Evolutionary conservation across 2,888 invertebrate genomes (phyloP), one percentile per base, ranked within the genome.

Genomic region (Agrochola circellaris): DNA sequence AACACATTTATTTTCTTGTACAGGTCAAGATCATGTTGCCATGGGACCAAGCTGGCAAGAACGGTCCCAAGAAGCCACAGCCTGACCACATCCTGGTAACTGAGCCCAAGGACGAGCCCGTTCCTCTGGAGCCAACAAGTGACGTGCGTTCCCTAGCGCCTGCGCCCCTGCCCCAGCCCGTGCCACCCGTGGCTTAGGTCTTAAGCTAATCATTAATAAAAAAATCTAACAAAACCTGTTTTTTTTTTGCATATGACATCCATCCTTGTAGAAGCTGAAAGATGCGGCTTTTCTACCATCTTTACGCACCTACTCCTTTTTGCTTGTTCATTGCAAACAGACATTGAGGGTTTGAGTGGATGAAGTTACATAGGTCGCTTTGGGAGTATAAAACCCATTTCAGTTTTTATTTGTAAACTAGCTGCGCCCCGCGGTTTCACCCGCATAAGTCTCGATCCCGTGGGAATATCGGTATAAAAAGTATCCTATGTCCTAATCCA

Each of bases 11-110:
- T n/a, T 68, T 42, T 76, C 54, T 26, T 73, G 97, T 97, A 87
- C 98, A 98, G 97, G 98, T 99, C 1, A 99, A 99, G 97, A 99
- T 99, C 96, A 99, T 99, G 99, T 98, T 99, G 96, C 99, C 99
- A 62, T 99, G 99, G 98, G 99, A 99, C 97, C 98, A 99, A 82
- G 98, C 98, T 94, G 99, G 99, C 95, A 99, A 99, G 97, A 99
- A 98, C 91, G 99, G 99, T 73, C 99, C 99, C 87, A 99, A 99
- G 97, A 98, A 98, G 95, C 99, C 99, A 9, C 97, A 99, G 93
- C 99, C 99, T 69, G 99, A 99, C 96, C 99, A 99, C 95, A 99
- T 99, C 87, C 98, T 98, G 91, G 99, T 99, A 89, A 98, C 98
- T 79, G 99, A 99, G 96, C 99, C 99, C 77, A 99, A 99, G 97